Evolutionary conservation across 2,797 vertebrate species (phyloP), one percentile per base, ranked within the genome.

Genomic region (Phoeniculus purpureus): DNA sequence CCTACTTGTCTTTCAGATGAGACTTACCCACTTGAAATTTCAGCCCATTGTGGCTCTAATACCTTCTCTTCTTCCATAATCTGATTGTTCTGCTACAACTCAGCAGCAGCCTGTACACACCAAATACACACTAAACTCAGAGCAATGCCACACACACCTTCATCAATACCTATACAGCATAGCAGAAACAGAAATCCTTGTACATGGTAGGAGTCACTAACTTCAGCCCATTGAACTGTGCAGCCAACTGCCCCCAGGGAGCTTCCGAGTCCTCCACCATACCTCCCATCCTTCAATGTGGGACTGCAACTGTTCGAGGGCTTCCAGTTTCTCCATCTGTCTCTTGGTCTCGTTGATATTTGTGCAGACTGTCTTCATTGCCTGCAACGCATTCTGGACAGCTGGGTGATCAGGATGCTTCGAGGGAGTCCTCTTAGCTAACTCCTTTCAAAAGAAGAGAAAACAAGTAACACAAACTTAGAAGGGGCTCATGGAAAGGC

Each of bases 241-340:
- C 25, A 50, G 40, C 3, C 2, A 88, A 58, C 16, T 18, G 71
- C 21, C 72, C 50, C 58, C 55, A 51, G 43, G 54, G 54, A 68
- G 50, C 40, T 82, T 40, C 15, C 54, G 68, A 48, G n/a, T 78
- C 48, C 81, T n/a, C 8, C 55, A 48, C 80, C 98, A 87, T 97
- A 99, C 99, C 99, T 99, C 99, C 99, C 99, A 99, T 95, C 99
- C 99, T 96, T 99, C 99, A 14, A 99, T 99, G 97, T 98, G 99
- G 7, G 99, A 99, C 98, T 99, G 99, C 88, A 99, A 97, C 96
- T 99, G 99, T 89, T 99, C 99, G 55, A 99, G 97, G n/a, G 98
- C 99, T 94, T 99, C 99, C 95, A 99, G 97, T 95, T 99, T 99
- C 97, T 99, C 99, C 99, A 99, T 99, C 97, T 99, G 99, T 94